Evolutionary conservation across 2,888 invertebrate genomes (phyloP).

Genomic region (Drosophila colorata): DNA sequence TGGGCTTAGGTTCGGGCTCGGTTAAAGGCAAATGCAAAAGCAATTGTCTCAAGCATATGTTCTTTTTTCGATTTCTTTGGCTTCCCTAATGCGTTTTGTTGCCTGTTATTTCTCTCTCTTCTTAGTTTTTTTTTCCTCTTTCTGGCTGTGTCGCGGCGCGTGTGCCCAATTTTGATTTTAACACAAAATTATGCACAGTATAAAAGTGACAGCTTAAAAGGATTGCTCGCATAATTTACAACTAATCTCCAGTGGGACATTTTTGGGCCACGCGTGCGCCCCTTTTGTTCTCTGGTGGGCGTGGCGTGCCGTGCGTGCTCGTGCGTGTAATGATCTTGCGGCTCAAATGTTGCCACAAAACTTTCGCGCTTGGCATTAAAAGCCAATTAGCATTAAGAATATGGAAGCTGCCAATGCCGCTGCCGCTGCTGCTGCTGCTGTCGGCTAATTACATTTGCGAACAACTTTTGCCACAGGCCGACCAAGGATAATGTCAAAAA

Average conservation of each 20-base stretch:
- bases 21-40: conserved; percentile 51
- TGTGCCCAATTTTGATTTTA: conserved; percentile 72
- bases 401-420: conserved; percentile 36
- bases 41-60: conserved; percentile 69
- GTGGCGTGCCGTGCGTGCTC: conserved; percentile 33
- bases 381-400: conserved; percentile 71
- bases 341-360: conserved; percentile 53
- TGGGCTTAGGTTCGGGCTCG: conserved; percentile 6
- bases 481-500: conserved; percentile 55
- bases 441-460: conserved; percentile 64
- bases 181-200: conserved; percentile 75
- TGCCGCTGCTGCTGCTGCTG: conserved; percentile 26
- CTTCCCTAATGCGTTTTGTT: not conserved
- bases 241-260: conserved; percentile 45
- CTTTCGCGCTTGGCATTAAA: conserved; percentile 61
- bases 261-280: not conserved
- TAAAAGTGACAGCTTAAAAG: conserved; percentile 75
- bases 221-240: conserved; percentile 69
- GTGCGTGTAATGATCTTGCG: conserved; percentile 64
- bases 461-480: conserved; percentile 37
- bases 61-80: conserved; percentile 31
- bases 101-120: not conserved
- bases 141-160: conserved; percentile 37
- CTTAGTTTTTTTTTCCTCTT: not conserved
- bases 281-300: not conserved